Evolutionary conservation across 2,888 invertebrate species (phyloP).

Genomic region (Rhagonycha fulva): DNA sequence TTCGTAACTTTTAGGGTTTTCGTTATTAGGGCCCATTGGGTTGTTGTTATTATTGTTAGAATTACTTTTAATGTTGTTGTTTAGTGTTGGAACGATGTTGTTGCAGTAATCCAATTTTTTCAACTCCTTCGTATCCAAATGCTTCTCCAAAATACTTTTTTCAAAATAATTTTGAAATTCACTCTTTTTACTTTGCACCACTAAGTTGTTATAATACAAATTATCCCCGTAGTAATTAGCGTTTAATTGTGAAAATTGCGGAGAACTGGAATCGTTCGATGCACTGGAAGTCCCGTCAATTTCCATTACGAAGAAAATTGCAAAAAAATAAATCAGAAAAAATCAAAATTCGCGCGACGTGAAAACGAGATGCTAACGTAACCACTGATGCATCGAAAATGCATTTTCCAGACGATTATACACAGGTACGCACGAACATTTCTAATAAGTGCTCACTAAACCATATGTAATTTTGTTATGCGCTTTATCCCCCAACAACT

Average conservation of each 20-base stretch:
- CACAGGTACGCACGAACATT: slow-evolving; percentile 18
- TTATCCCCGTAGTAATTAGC: slow-evolving; percentile 47
- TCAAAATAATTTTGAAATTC: slow-evolving; percentile 44
- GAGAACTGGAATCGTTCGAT: slow-evolving; percentile 50
- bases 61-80: slow-evolving; percentile 17
- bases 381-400: slow-evolving; percentile 7
- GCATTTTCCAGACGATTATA: slow-evolving; percentile 20
- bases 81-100: slow-evolving; percentile 9
- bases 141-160: slow-evolving; percentile 33
- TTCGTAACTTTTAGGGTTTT: slow-evolving; percentile 33
- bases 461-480: slow-evolving; percentile 32
- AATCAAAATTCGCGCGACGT: not conserved
- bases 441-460: not conserved
- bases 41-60: slow-evolving; percentile 35
- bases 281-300: slow-evolving; percentile 47
- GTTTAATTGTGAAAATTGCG: slow-evolving; percentile 38
- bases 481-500: slow-evolving; percentile 22
- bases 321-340: not conserved
- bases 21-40: slow-evolving; percentile 24
- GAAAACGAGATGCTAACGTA: not conserved
- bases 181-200: slow-evolving; percentile 34
- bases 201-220: slow-evolving; percentile 43
- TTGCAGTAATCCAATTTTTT: slow-evolving; percentile 37
- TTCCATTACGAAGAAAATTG: slow-evolving; percentile 38
- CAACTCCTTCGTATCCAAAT: slow-evolving; percentile 28